These are phyloP conservation scores for Tretioscincus oriximinensis DNA, from an alignment of 2,113 vertebrate species.

Conservation along the genomic window DNA sequence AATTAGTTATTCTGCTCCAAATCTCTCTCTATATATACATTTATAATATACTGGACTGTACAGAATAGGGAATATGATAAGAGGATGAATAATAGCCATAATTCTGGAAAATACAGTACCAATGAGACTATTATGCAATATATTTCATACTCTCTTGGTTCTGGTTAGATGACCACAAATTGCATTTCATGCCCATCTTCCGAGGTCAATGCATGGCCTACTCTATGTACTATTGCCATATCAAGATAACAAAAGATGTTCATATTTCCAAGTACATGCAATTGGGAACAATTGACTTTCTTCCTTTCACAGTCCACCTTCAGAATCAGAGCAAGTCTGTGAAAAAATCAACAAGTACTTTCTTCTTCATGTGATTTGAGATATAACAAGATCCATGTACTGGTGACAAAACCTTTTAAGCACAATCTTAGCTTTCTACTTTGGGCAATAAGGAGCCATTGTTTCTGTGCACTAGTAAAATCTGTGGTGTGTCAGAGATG, in stretches of 20 bases:
- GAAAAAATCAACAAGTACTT: neutral
- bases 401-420: no score
- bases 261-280: conserved; percentile 15
- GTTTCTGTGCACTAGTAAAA: no score
- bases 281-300: conserved; percentile 38
- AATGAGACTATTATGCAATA: conserved; percentile 24
- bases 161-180: conserved; percentile 46
- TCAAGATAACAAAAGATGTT: conserved; percentile 35
- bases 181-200: conserved; percentile 59
- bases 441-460: no score
- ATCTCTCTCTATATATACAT: neutral
- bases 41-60: neutral
- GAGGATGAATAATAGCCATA: neutral
- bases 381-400: no score
- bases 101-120: neutral
- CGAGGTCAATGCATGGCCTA: conserved; percentile 22
- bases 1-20: neutral
- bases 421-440: no score
- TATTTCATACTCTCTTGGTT: conserved; percentile 20
- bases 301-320: neutral
- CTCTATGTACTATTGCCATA: conserved; percentile 54
- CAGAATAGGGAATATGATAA: conserved; percentile 1
- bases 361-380: neutral
- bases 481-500: no score
- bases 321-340: neutral